Percentiles rank a stretch among this genome's conserved stretches.
These are phyloP conservation scores for Myotis davidii DNA, from an alignment of 2,113 vertebrate species.

Conservation along the genomic window DNA sequence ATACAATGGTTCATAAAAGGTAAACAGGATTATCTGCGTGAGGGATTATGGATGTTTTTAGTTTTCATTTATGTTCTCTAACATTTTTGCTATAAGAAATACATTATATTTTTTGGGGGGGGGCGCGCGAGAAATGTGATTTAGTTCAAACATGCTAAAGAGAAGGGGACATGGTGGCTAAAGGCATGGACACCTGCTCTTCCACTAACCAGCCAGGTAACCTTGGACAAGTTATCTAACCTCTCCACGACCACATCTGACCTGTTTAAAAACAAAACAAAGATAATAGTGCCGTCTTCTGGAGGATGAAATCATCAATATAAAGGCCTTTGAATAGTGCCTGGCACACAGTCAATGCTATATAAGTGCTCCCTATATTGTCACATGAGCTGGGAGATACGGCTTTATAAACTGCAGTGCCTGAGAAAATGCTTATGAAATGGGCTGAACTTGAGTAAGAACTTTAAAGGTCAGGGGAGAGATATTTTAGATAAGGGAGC, in stretches of 20 bases:
- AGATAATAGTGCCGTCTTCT: neutral
- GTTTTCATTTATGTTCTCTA: neutral
- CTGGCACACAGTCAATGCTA: fast-evolving
- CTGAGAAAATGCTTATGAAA: neutral
- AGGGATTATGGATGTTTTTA: neutral
- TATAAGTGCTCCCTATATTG: fast-evolving
- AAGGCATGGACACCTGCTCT: neutral
- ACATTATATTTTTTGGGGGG: neutral
- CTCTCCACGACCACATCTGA: neutral
- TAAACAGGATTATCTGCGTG: neutral
- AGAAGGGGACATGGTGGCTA: neutral
- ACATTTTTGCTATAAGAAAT: neutral
- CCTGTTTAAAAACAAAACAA: neutral
- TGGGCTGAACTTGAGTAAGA: neutral
- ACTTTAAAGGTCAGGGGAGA: neutral
- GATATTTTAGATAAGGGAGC: neutral
- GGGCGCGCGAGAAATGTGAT: neutral
- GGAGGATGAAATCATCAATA: neutral
- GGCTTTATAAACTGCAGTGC: neutral
- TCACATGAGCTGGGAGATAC: neutral
- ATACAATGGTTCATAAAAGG: neutral
- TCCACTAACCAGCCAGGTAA: neutral
- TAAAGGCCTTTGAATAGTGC: neutral
- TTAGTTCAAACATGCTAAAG: neutral
- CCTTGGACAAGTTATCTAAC: neutral